Percentiles rank a stretch among this genome's conserved stretches.
Evolutionary conservation across 2,797 vertebrate species (phyloP).

Genomic region (Toxotes lorentzi): DNA sequence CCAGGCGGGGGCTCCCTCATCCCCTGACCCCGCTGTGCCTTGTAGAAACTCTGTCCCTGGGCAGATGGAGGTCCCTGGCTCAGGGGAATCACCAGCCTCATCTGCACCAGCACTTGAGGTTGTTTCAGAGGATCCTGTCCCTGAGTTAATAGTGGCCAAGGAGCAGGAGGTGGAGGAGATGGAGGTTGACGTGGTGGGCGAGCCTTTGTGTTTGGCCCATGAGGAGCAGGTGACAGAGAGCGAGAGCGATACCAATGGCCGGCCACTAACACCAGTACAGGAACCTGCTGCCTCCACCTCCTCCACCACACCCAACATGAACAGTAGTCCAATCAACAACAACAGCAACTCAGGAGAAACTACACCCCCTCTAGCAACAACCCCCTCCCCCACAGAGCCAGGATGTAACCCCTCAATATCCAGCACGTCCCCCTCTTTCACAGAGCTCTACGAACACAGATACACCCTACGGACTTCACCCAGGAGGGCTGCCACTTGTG

Average conservation of each 20-base stretch:
- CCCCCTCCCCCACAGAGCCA: conserved; percentile 77
- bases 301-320: conserved; percentile 53
- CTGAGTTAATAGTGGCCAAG: conserved; percentile 87
- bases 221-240: conserved; percentile 86
- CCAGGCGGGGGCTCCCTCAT: conserved; percentile 85
- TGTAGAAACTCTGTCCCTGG: conserved; percentile 91
- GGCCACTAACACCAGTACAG: conserved; percentile 50
- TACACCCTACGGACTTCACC: conserved; percentile 97
- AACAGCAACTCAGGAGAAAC: conserved; percentile 91
- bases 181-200: conserved; percentile 94
- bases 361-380: conserved; percentile 77
- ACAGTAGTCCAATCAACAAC: conserved; percentile 79
- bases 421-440: conserved; percentile 86
- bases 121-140: conserved; percentile 80
- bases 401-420: conserved; percentile 78
- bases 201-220: conserved; percentile 87
- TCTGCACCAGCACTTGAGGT: conserved; percentile 59
- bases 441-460: conserved; percentile 96
- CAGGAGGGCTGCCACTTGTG: conserved; percentile 86
- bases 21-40: conserved; percentile 94
- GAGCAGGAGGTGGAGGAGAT: conserved; percentile 93
- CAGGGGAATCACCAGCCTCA: conserved; percentile 62
- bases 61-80: conserved; percentile 86
- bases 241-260: conserved; percentile 66
- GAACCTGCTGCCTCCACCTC: conserved; percentile 65